Conservation (phyloP, 92 coral and sea anemone genomes). For the Parazoanthus darwini region DNA sequence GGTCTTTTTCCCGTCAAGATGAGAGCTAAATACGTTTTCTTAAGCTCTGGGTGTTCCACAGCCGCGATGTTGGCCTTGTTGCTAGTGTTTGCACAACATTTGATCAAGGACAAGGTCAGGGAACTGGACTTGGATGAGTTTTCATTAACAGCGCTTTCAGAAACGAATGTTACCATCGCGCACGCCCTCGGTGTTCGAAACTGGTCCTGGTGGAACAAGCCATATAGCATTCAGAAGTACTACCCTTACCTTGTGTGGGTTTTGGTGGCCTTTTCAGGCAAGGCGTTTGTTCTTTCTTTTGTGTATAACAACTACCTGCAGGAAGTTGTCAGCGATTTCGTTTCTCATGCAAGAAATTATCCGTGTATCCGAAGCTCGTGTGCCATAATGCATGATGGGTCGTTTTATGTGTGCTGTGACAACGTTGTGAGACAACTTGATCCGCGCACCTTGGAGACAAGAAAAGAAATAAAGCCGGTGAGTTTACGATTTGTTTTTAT, state of each 20-base stretch:
- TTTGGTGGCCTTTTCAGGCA: neutral
- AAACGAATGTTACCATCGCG: neutral
- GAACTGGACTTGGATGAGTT: neutral
- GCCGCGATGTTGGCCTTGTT: neutral
- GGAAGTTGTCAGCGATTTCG: constrained; percentile 13
- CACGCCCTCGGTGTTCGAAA: neutral
- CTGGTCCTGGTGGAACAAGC: constrained; percentile 11
- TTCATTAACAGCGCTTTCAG: neutral
- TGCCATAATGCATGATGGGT: constrained; percentile 3
- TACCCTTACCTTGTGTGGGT: neutral
- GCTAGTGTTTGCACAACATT: neutral
- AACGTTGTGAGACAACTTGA: neutral
- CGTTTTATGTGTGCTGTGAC: constrained; percentile 17
- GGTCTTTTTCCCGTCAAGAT: constrained; percentile 10
- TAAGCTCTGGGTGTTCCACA: neutral
- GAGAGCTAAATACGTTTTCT: neutral
- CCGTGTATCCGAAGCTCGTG: neutral
- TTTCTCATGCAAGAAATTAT: neutral
- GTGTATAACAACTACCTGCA: neutral
- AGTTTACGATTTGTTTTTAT: neutral
- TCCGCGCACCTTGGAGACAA: neutral
- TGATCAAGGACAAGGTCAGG: neutral
- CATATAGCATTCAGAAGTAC: neutral
- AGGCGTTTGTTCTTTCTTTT: neutral
- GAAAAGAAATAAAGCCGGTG: neutral